Conservation (phyloP, 1,140 invertebrate genomes). For the Drosophila elegans region DNA sequence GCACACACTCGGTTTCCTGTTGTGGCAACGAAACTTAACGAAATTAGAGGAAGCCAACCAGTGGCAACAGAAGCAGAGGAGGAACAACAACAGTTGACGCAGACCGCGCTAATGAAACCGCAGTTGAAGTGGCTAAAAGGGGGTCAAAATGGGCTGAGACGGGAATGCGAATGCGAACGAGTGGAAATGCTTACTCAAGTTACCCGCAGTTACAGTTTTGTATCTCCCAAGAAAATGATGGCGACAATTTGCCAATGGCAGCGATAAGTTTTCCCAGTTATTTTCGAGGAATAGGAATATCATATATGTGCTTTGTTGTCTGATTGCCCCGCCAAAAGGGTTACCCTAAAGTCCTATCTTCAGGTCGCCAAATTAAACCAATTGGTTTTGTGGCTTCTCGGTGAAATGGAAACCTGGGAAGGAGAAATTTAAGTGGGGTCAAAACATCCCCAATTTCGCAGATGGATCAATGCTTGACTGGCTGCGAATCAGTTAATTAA, state of each 20-base stretch:
- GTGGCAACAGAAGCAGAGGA: slow-evolving; percentile 17
- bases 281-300: slow-evolving; percentile 3
- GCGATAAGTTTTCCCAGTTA: slow-evolving; percentile 59
- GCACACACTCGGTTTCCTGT: slow-evolving; percentile 57
- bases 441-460: slow-evolving; percentile 1
- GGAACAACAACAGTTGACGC: slow-evolving; percentile 63
- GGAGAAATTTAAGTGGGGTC: background rate
- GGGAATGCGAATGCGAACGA: slow-evolving; percentile 36
- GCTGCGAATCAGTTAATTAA: slow-evolving; percentile 34
- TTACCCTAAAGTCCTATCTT: slow-evolving; percentile 9
- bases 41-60: slow-evolving; percentile 77
- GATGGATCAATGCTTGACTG: slow-evolving; percentile 3
- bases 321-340: slow-evolving; percentile 19
- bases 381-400: slow-evolving; percentile 5
- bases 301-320: slow-evolving; percentile 29
- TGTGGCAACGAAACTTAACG: slow-evolving; percentile 78
- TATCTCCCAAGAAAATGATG: slow-evolving; percentile 55
- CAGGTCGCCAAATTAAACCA: slow-evolving; percentile 30
- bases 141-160: slow-evolving; percentile 4
- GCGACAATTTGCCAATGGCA: slow-evolving; percentile 80
- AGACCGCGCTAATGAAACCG: slow-evolving; percentile 80
- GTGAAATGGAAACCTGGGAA: background rate
- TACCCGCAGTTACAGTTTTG: slow-evolving; percentile 48
- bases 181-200: slow-evolving; percentile 59
- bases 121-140: slow-evolving; percentile 61